Evolutionary conservation across 2,888 invertebrate species (phyloP).

Genomic region (Mimumesa dahlbomi): DNA sequence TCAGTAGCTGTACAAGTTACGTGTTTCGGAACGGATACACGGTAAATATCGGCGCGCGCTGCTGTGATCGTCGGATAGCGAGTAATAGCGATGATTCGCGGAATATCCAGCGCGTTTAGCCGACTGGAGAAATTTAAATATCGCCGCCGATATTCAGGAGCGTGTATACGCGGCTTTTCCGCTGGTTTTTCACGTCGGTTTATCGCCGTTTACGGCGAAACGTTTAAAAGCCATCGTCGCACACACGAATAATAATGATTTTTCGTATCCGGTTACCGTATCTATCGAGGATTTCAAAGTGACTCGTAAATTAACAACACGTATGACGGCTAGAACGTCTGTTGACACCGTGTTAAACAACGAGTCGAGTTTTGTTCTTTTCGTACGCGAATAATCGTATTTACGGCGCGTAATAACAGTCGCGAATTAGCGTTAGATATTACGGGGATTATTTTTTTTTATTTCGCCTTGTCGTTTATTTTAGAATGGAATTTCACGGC

Average conservation of each 20-base stretch:
- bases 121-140: constrained; percentile 4
- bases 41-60: constrained; percentile 1
- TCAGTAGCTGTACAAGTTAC: constrained; percentile 2
- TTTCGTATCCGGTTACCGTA: constrained; percentile 8
- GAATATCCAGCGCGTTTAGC: constrained; percentile 5
- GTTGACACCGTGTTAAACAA: neutral
- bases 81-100: constrained; percentile 3
- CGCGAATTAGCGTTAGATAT: no score
- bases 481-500: no score
- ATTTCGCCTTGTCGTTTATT: no score
- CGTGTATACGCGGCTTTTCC: constrained; percentile 2
- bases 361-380: no score
- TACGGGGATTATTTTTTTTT: no score
- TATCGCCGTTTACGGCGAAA: neutral
- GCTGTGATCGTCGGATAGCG: constrained; percentile 4
- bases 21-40: neutral
- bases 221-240: neutral
- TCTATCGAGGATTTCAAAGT: neutral
- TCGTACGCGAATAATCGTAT: no score
- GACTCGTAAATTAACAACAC: constrained; percentile 3
- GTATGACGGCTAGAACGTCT: neutral
- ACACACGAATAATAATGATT: neutral
- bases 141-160: neutral
- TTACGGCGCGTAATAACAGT: no score
- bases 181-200: neutral